Percentiles rank a stretch among this genome's conserved stretches.
These are phyloP conservation scores for Darevskia mixta DNA, from an alignment of 2,797 vertebrate species.

Conservation along the genomic window DNA sequence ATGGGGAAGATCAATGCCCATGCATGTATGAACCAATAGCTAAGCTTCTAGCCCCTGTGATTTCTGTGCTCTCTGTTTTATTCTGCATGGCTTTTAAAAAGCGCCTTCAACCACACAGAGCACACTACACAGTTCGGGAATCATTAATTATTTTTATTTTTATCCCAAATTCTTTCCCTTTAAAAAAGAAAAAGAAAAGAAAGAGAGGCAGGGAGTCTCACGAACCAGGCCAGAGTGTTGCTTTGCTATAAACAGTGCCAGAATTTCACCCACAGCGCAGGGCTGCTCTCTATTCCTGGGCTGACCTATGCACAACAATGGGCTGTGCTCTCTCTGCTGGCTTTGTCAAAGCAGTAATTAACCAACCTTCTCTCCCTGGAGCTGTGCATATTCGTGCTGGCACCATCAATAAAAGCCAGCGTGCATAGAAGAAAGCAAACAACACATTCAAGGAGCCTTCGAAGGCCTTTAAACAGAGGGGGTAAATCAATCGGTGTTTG, in stretches of 20 bases:
- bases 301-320: slow-evolving; percentile 50
- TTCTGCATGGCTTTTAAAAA: background rate
- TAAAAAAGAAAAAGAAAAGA: too few species aligned
- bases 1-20: background rate
- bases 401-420: slow-evolving; percentile 63
- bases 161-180: too few species aligned
- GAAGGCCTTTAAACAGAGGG: slow-evolving; percentile 69
- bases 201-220: background rate
- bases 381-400: slow-evolving; percentile 63
- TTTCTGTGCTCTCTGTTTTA: background rate
- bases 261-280: slow-evolving; percentile 26
- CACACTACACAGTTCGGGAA: too few species aligned
- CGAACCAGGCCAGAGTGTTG: background rate
- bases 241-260: slow-evolving; percentile 14
- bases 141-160: background rate
- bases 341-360: slow-evolving; percentile 63
- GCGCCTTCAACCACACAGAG: background rate
- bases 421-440: slow-evolving; percentile 65
- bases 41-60: background rate
- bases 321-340: slow-evolving; percentile 39
- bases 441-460: slow-evolving; percentile 58
- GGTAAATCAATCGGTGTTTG: slow-evolving; percentile 74
- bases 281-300: slow-evolving; percentile 44
- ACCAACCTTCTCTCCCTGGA: slow-evolving; percentile 58
- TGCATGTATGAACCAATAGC: background rate